Conservation (phyloP, 2,888 invertebrate genomes). For the Volucella inanis region DNA sequence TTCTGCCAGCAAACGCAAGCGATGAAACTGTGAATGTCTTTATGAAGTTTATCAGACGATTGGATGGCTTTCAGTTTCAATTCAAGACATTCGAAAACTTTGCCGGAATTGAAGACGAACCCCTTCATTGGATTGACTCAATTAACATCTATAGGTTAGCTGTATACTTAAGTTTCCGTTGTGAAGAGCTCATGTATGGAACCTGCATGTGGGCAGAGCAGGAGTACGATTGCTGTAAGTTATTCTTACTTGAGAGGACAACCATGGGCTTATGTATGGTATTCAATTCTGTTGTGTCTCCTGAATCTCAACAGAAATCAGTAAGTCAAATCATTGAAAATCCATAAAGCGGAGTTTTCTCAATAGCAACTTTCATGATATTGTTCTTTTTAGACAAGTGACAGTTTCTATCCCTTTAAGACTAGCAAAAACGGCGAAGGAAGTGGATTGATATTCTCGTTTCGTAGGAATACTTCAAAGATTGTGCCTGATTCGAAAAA, state of each 20-base stretch:
- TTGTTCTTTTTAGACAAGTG: conserved; percentile 66
- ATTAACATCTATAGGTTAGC: conserved; percentile 77
- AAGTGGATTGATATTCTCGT: conserved; percentile 78
- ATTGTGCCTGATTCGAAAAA: conserved; percentile 46
- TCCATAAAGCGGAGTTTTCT: neutral
- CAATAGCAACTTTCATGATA: neutral
- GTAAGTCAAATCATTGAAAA: conserved; percentile 36
- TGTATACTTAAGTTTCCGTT: conserved; percentile 79
- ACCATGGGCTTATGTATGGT: conserved; percentile 83
- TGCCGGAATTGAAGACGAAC: conserved; percentile 58
- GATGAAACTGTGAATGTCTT: conserved; percentile 75
- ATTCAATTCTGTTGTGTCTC: conserved; percentile 82
- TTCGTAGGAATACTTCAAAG: conserved; percentile 74
- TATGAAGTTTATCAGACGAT: conserved; percentile 70
- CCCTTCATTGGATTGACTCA: conserved; percentile 62
- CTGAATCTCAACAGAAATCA: conserved; percentile 77
- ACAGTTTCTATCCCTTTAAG: conserved; percentile 78
- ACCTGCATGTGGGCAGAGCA: conserved; percentile 82
- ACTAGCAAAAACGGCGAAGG: conserved; percentile 80
- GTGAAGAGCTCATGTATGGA: conserved; percentile 82
- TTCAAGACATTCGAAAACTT: conserved; percentile 76
- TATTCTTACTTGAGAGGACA: conserved; percentile 83
- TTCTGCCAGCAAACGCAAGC: conserved; percentile 77
- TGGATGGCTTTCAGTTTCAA: conserved; percentile 73
- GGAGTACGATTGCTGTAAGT: conserved; percentile 82